Percentiles rank a stretch among this genome's conserved stretches.
Evolutionary conservation across 2,113 vertebrate genomes (phyloP).

Genomic region (Mormyrus iriodes): DNA sequence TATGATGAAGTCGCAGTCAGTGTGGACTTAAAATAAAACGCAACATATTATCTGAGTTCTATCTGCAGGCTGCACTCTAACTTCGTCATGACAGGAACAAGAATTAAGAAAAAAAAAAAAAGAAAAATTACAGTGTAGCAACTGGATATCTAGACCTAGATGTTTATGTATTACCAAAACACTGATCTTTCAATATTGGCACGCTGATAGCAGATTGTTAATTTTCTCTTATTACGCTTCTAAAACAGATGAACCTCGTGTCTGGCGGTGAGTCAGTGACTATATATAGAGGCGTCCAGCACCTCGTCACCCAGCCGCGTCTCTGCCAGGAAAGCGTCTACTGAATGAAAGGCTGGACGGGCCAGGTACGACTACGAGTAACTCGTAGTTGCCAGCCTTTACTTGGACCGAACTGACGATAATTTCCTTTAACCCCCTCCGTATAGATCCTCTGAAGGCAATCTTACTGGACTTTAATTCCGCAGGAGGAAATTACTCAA

Average conservation of each 20-base stretch:
- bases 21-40: not conserved
- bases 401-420: not conserved
- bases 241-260: not conserved
- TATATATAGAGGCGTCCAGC: constrained; percentile 3
- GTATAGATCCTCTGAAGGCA: not conserved
- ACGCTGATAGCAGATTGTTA: not conserved
- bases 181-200: not conserved
- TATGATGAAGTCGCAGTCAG: not conserved
- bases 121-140: not conserved
- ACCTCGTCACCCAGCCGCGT: not conserved
- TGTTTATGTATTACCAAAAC: not conserved
- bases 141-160: not conserved
- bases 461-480: not conserved
- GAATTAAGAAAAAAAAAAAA: not conserved
- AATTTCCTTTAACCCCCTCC: not conserved
- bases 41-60: not conserved
- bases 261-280: not conserved
- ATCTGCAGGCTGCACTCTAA: not conserved
- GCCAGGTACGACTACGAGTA: not conserved
- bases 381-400: not conserved
- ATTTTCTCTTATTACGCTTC: not conserved
- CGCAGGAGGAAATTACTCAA: not conserved
- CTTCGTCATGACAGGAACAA: not conserved
- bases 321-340: not conserved
- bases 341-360: not conserved